Conservation (phyloP, 2,113 vertebrate genomes). For the Callocephalon fimbriatum region DNA sequence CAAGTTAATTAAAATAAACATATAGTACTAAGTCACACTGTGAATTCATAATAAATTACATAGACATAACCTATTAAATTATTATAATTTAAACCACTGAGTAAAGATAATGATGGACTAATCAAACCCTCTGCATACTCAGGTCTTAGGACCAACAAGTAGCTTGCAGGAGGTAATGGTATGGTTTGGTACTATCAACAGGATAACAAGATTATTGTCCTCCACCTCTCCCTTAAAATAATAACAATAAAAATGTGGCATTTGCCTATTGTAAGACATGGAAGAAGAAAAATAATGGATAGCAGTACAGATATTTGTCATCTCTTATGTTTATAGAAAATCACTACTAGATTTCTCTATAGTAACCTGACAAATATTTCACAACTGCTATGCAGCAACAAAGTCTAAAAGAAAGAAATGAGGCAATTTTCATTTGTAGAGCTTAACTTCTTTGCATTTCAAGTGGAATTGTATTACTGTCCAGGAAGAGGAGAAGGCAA, state of each 20-base stretch:
- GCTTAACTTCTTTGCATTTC: not conserved
- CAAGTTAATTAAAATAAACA: not conserved
- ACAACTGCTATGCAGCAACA: not conserved
- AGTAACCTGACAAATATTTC: not conserved
- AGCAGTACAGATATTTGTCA: not conserved
- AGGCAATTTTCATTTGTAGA: not conserved
- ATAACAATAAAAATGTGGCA: not conserved
- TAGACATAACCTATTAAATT: not conserved
- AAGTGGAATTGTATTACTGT: not conserved
- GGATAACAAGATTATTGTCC: not conserved
- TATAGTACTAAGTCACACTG: not conserved
- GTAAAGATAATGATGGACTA: slow-evolving; percentile 12
- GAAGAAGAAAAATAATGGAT: not conserved
- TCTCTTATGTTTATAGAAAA: not conserved
- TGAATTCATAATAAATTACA: slow-evolving; percentile 50
- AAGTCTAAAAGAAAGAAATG: not conserved
- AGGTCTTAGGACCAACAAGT: not conserved
- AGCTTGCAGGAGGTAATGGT: not conserved
- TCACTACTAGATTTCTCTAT: not conserved
- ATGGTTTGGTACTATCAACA: not conserved
- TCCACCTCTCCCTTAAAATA: not conserved
- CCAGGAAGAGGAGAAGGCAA: not conserved
- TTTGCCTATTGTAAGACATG: not conserved
- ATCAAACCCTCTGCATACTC: not conserved
- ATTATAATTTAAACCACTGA: slow-evolving; percentile 51